phyloP scores from a whole-genome alignment of 2,888 invertebrate genomes.

The Sinodicranocentrus sp. region DNA sequence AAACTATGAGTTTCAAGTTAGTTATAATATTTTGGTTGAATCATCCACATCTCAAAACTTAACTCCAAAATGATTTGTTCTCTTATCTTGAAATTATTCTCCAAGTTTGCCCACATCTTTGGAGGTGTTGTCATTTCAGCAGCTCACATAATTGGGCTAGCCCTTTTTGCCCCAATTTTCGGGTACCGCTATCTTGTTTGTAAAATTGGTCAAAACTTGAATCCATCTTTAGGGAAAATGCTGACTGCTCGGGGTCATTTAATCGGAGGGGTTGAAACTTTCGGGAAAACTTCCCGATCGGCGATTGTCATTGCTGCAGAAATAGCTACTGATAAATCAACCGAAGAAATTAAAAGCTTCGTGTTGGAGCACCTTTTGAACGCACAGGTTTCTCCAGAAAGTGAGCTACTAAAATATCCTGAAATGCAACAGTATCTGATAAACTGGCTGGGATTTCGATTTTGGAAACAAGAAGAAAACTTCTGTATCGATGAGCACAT shows the following conservation, averaged over 20 bases:
- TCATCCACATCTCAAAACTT: no score
- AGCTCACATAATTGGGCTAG: no score
- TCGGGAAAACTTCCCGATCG: constrained; percentile 1
- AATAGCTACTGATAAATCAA: not conserved
- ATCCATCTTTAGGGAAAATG: not conserved
- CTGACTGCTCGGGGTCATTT: not conserved
- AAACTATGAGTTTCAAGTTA: no score
- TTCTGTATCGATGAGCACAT: constrained; percentile 33
- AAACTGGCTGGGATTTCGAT: constrained; percentile 23
- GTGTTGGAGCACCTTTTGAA: not conserved
- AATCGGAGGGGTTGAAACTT: not conserved
- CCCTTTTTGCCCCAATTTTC: not conserved
- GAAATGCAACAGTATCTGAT: constrained; percentile 34
- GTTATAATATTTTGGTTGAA: no score
- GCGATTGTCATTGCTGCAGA: not conserved
- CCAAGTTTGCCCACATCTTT: no score
- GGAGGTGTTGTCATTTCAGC: no score
- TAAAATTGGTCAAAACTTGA: not conserved
- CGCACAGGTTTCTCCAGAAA: not conserved
- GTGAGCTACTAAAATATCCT: not conserved
- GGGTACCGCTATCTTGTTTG: not conserved
- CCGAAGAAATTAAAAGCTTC: not conserved
- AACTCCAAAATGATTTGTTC: no score
- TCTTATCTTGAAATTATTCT: no score
- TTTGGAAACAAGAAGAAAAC: constrained; percentile 8